These are phyloP conservation scores for Epistrophe grossulariae DNA, from an alignment of 2,888 invertebrate genomes.

Conservation along the genomic window DNA sequence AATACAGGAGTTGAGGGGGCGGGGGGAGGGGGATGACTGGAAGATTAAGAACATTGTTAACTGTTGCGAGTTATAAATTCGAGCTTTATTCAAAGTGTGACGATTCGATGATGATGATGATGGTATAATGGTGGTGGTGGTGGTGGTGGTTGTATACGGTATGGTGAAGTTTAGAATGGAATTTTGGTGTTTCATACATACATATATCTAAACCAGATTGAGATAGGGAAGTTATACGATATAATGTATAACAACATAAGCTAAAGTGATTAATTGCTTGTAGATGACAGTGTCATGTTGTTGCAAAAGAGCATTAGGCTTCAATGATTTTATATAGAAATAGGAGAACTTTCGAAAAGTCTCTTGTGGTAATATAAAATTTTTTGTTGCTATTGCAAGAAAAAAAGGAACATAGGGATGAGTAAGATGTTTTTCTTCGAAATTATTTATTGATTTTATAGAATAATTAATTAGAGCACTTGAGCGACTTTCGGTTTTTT, in stretches of 20 bases:
- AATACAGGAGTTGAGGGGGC: too few species aligned
- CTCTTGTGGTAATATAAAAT: not conserved
- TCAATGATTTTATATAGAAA: constrained; percentile 18
- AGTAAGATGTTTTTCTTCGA: not conserved
- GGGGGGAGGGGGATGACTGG: too few species aligned
- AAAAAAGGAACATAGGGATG: not conserved
- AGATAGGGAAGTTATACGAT: not conserved
- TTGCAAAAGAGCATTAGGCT: constrained; percentile 23
- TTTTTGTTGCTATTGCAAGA: not conserved
- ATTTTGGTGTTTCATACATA: constrained; percentile 7
- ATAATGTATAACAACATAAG: constrained; percentile 1
- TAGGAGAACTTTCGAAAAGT: not conserved
- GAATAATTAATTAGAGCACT: not conserved
- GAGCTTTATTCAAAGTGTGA: constrained; percentile 14
- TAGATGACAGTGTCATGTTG: constrained; percentile 44
- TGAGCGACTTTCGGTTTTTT: not conserved
- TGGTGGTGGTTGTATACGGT: not conserved
- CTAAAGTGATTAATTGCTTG: constrained; percentile 39
- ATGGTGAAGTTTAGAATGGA: constrained; percentile 9
- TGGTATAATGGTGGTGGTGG: not conserved
- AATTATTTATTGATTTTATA: constrained; percentile 10
- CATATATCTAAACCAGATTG: not conserved
- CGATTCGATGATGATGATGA: not conserved
- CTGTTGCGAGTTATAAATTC: constrained; percentile 24
- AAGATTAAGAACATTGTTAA: constrained; percentile 30